These are phyloP conservation scores for Synergus laeviventris DNA, from an alignment of 2,888 invertebrate genomes.

Conservation along the genomic window DNA sequence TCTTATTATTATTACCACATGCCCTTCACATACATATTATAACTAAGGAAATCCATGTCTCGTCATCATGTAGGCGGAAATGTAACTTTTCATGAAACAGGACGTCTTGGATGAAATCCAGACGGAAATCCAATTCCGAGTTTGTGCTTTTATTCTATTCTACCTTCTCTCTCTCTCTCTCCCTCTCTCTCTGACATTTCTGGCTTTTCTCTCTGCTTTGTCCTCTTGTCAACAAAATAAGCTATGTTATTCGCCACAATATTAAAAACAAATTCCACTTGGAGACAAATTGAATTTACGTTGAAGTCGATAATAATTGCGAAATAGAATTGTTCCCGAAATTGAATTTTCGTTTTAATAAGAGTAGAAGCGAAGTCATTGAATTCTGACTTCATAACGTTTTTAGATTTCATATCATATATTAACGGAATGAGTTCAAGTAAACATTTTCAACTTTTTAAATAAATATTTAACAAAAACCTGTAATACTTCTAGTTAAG, in stretches of 20 bases:
- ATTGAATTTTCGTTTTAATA: conserved; percentile 12
- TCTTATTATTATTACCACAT: not conserved
- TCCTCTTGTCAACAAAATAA: conserved; percentile 15
- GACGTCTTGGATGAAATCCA: conserved; percentile 37
- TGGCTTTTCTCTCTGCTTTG: not conserved
- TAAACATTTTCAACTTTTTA: too few relatives aligned
- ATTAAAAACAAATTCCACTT: conserved; percentile 35
- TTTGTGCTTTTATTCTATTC: conserved; percentile 4
- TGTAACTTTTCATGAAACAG: conserved; percentile 11
- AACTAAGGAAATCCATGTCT: not conserved
- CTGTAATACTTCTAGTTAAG: not conserved
- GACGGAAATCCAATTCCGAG: conserved; percentile 10
- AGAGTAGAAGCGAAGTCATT: conserved; percentile 5
- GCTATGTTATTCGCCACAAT: not conserved
- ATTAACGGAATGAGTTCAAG: not conserved
- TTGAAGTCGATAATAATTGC: conserved; percentile 23
- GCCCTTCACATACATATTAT: not conserved
- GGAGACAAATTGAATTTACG: conserved; percentile 30
- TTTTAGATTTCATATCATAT: not conserved
- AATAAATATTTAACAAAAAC: not conserved
- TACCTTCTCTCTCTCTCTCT: not conserved
- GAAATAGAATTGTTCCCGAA: not conserved
- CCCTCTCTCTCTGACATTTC: not conserved
- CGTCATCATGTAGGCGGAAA: conserved; percentile 28
- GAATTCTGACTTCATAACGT: too few relatives aligned